A percentile compares a stretch with the other conserved stretches of the same genome.
phyloP scores from a whole-genome alignment of 2,797 vertebrate species.

The Schizopygopsis pylzovi region DNA sequence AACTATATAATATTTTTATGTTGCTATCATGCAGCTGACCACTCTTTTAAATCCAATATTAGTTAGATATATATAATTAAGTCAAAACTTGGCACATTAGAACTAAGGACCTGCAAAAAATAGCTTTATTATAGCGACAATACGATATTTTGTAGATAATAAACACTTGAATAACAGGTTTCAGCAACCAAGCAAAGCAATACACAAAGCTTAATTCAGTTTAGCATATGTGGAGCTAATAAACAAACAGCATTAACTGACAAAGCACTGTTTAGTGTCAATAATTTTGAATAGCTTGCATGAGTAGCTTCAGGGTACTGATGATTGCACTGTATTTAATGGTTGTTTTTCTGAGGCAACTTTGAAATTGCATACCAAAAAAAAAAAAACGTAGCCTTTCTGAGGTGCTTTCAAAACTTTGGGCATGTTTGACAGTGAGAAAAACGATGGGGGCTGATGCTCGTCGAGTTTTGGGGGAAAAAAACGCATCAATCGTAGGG shows the following conservation, averaged over 20 bases:
- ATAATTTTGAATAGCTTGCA: conserved; percentile 70
- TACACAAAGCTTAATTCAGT: background rate
- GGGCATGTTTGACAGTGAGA: conserved; percentile 29
- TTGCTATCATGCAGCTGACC: background rate
- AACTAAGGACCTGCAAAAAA: background rate
- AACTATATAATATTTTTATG: background rate
- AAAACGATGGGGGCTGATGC: background rate
- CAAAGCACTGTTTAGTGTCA: conserved; percentile 67
- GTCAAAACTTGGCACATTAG: background rate
- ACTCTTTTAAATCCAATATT: background rate
- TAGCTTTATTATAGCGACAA: background rate
- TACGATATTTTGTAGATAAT: background rate
- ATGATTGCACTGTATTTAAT: conserved; percentile 71
- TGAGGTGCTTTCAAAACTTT: conserved; percentile 35
- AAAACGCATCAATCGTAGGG: conserved; percentile 43
- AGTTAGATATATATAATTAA: background rate
- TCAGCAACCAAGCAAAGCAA: background rate
- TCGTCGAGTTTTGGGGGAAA: conserved; percentile 16
- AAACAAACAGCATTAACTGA: conserved; percentile 58
- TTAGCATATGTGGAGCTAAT: background rate
- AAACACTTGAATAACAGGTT: background rate
- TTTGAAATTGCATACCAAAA: conserved; percentile 27
- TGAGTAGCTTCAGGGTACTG: conserved; percentile 75
- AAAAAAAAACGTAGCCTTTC: background rate
- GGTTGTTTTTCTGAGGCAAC: conserved; percentile 68